Base-by-base conservation (phyloP, 2,888 invertebrate genomes). In the Agrypnus murinus region DNA sequence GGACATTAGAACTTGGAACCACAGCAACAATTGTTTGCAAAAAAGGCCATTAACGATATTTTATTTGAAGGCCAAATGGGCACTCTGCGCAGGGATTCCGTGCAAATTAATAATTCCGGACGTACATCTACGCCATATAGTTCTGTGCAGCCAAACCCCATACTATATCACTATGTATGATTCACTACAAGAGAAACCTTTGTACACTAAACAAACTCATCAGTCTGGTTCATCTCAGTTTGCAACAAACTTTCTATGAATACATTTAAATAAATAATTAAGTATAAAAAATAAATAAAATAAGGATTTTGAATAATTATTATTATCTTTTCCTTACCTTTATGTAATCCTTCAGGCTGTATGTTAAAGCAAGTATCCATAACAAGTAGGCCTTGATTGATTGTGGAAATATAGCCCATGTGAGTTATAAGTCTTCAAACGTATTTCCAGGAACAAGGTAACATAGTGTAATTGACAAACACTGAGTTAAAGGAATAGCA, bases 31-130 rank as follows among this genome's bases (percentile, higher is more conserved):
- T 82, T 86, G 72, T 84, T 85, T 71, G 86, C 87, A 4, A 86
- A 86, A 72, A 87, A 86, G 76, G 79, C 85, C 32, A 78, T 87
- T 32, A 86, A 85, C 73, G 86, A 87, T 72, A 84, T 87, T 69
- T 75, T 87, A 15, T 86, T 86, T 73, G 86, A 86, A 74, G 86
- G 84, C 17, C 85, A 86, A 77, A 77, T 87, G 43, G 86, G 86
- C 12, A 85, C 82, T 65, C 82, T 87, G 65, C 83, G 84, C 71
- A 82, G 85, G 77, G 81, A 86, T 76, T 86, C 86, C 31, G 77
- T 80, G 25, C 64, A 72, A 53, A 77, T 78, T 57, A 74, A 77
- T 69, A 9, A 25, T 31, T 8, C 32, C 10, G 66, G 43, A 43
- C 59, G 64, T 14, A 25, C 58, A 14, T 69, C 65, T 40, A 69